These are phyloP conservation scores for Hipparchia sbordonii DNA, from an alignment of 2,888 invertebrate species.

Conservation along the genomic window DNA sequence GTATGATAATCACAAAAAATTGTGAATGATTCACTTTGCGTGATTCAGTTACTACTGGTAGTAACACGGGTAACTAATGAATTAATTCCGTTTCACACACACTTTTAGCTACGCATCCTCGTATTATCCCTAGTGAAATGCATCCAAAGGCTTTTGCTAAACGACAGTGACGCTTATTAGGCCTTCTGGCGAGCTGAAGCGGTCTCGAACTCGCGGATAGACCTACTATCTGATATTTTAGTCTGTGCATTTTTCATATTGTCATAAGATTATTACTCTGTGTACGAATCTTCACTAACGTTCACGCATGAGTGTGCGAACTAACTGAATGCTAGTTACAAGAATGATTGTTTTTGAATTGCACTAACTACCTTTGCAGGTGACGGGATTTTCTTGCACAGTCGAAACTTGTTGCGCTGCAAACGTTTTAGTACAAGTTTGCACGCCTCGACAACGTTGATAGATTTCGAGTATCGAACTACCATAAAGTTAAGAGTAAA, in stretches of 20 bases:
- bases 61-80: no score
- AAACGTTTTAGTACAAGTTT: neutral
- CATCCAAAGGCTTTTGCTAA: slow-evolving; percentile 65
- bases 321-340: slow-evolving; percentile 59
- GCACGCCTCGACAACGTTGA: neutral
- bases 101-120: neutral
- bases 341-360: slow-evolving; percentile 36
- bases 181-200: slow-evolving; percentile 50
- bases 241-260: slow-evolving; percentile 32
- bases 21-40: no score
- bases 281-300: slow-evolving; percentile 46
- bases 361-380: slow-evolving; percentile 1
- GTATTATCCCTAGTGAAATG: neutral
- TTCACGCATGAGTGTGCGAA: slow-evolving; percentile 66
- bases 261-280: slow-evolving; percentile 14
- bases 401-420: neutral
- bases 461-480: neutral
- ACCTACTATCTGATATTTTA: slow-evolving; percentile 54
- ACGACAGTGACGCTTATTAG: slow-evolving; percentile 60
- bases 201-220: slow-evolving; percentile 61
- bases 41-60: no score
- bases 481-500: neutral
- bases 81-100: neutral
- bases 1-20: no score
- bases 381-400: neutral